Evolutionary conservation across 2,888 invertebrate genomes (phyloP).

Genomic region (Synanthedon andrenaeformis): DNA sequence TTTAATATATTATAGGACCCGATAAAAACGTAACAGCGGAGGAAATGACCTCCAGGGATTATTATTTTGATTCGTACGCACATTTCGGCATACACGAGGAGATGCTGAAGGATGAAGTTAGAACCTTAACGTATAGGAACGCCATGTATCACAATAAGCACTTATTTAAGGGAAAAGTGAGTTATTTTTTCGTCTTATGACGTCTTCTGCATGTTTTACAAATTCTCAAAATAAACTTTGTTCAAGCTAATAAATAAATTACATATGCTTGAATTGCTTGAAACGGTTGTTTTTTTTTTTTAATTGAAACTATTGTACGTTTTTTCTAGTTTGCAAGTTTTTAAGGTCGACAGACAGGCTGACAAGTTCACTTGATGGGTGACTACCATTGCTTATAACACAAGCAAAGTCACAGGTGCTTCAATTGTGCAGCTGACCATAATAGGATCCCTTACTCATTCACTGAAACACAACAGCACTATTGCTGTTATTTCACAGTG

Average conservation of each 20-base stretch:
- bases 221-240: slow-evolving; percentile 14
- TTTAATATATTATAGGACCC: slow-evolving; percentile 31
- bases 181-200: slow-evolving; percentile 8
- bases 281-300: too few relatives aligned
- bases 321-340: too few relatives aligned
- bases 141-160: slow-evolving; percentile 99
- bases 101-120: slow-evolving; percentile 99
- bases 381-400: too few relatives aligned
- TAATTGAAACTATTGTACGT: too few relatives aligned
- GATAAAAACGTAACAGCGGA: slow-evolving; percentile 77
- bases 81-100: slow-evolving; percentile 99
- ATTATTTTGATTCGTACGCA: slow-evolving; percentile 99
- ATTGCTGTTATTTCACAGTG: too few relatives aligned
- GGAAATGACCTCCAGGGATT: slow-evolving; percentile 99
- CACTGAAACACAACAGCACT: too few relatives aligned
- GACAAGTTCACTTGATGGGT: too few relatives aligned
- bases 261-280: neutral
- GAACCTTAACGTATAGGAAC: slow-evolving; percentile 97
- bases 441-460: too few relatives aligned
- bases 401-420: too few relatives aligned
- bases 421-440: too few relatives aligned
- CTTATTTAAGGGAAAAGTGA: slow-evolving; percentile 88
- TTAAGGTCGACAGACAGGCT: too few relatives aligned
- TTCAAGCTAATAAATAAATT: slow-evolving; percentile 2
- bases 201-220: too few relatives aligned